Base-by-base conservation (phyloP, 2,888 invertebrate species). In the Cheilosia urbana region DNA sequence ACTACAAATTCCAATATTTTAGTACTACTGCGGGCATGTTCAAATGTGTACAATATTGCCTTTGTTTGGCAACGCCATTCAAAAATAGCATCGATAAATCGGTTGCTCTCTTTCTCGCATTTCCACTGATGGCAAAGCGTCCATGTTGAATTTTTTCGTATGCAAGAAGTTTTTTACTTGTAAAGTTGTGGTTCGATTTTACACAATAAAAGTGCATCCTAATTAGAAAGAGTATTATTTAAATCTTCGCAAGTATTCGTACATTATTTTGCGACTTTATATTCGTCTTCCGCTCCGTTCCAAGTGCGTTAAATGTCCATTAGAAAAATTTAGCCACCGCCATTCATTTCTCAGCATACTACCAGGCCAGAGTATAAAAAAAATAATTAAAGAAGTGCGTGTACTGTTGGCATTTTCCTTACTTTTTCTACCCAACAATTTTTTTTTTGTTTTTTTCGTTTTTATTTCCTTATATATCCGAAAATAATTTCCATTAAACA, bases 331-430 rank as follows among this genome's bases (percentile, higher is more conserved):
- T 60, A 63, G 69, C 53, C 84, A 55, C 68, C 68, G 68, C 73
- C 83, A 79, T 69, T 69, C 63, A 83, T 83, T 62, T 65, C 37
- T 69, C 69, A 79, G 72, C 71, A 75, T 58, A 66, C 66, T 78
- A 63, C 72, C 72, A 68, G 78, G 75, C 51, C 69, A 71, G 69
- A 79, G 73, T 69, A 84, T 60, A 77, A 68, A 68, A 82, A 58
- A 76, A 63, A 60, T 51, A 27, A 47, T 27, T 49, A 66, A 65
- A 75, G 37, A 82, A 84, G 84, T 84, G 84, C 84, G 84, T 84
- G 84, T 84, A 84, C 79, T 78, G 84, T 79, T 84, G 84, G 84
- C 79, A 79, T 79, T 84, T 84, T 60, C 40, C 42, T 45, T 60
- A 73, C 72, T 55, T 60, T 68, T 73, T 68, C 73, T 75, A 68